Evolutionary conservation across 2,113 vertebrate genomes (phyloP).

Genomic region (Clarias macrocephalus): DNA sequence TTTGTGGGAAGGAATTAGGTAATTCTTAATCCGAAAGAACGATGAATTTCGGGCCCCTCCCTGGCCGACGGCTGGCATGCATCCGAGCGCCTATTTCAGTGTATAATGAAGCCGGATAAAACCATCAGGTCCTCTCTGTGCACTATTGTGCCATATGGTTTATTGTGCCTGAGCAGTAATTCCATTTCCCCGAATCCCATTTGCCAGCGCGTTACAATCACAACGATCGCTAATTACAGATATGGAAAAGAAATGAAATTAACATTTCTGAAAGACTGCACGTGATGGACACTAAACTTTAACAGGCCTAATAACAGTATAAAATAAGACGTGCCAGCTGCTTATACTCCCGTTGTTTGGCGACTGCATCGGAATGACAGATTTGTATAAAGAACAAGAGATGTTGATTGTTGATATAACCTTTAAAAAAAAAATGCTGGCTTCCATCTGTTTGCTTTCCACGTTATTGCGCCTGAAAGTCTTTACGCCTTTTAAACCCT

Average conservation of each 20-base stretch:
- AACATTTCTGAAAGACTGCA: slow-evolving; percentile 1
- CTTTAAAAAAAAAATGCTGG: background rate
- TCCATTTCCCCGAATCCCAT: background rate
- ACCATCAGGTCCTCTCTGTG: background rate
- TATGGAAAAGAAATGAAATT: slow-evolving; percentile 1
- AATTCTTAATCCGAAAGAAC: background rate
- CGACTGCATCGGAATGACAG: background rate
- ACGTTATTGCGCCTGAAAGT: slow-evolving; percentile 29
- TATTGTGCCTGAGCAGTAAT: slow-evolving; percentile 5
- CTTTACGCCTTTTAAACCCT: slow-evolving; percentile 34
- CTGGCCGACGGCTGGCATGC: background rate
- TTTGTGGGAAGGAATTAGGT: background rate
- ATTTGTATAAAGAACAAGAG: background rate
- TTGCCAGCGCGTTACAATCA: background rate
- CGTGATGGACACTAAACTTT: slow-evolving; percentile 15
- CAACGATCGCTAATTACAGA: background rate
- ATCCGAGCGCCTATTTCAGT: background rate
- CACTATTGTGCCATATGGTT: slow-evolving; percentile 10
- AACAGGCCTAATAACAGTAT: slow-evolving; percentile 23
- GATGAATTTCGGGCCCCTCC: background rate
- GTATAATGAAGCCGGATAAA: background rate
- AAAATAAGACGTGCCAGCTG: background rate
- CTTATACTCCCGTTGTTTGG: background rate
- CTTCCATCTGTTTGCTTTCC: slow-evolving; percentile 28
- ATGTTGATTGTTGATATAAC: slow-evolving; percentile 7